phyloP scores from a whole-genome alignment of 2,797 vertebrate species.

The Esox masquinongy region DNA sequence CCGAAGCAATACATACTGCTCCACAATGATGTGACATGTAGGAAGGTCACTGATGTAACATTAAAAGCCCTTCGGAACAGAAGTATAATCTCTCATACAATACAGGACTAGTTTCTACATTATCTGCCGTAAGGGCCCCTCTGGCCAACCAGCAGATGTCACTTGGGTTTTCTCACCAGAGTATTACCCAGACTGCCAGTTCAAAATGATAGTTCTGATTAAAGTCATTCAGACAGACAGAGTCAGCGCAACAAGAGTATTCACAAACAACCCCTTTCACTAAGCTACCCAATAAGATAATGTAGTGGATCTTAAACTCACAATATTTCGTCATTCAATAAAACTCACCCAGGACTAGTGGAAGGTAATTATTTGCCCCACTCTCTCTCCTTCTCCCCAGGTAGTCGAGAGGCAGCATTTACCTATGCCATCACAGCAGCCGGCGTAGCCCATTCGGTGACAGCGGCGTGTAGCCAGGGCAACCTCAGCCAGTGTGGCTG shows the following conservation, averaged over 20 bases:
- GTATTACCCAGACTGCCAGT: not conserved
- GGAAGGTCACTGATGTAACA: too few relatives aligned
- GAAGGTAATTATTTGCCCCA: conserved; percentile 1
- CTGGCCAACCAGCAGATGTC: conserved; percentile 74
- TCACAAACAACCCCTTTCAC: not conserved
- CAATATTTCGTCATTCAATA: not conserved
- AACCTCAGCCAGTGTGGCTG: conserved; percentile 98
- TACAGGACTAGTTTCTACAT: conserved; percentile 14
- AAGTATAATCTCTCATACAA: not conserved
- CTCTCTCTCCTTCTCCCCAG: conserved; percentile 69
- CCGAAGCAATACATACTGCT: too few relatives aligned
- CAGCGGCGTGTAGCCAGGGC: conserved; percentile 94
- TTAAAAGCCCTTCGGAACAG: too few relatives aligned
- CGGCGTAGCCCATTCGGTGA: conserved; percentile 94
- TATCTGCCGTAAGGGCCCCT: conserved; percentile 32
- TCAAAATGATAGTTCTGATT: not conserved
- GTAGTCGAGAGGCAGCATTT: conserved; percentile 97
- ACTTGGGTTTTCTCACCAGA: conserved; percentile 63
- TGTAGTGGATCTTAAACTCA: not conserved
- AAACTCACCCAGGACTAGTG: not conserved
- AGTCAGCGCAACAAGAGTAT: not conserved
- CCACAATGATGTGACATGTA: too few relatives aligned
- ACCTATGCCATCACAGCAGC: conserved; percentile 97
- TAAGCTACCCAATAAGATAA: not conserved
- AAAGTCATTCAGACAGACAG: not conserved